These are phyloP conservation scores for Eulacestoma nigropectus DNA, from an alignment of 2,113 vertebrate species.

Conservation along the genomic window DNA sequence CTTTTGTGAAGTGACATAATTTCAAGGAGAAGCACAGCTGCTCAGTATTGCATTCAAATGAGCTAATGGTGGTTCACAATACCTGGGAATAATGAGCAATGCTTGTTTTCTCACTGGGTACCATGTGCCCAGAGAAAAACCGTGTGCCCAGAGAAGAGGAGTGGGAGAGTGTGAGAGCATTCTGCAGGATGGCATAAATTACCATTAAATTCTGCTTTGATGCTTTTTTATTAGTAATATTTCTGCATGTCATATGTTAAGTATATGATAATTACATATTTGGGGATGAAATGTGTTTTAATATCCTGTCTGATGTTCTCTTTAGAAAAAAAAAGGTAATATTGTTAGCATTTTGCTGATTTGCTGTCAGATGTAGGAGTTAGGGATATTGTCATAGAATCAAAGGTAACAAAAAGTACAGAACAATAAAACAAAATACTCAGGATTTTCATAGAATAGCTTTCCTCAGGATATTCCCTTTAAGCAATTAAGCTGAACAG, in stretches of 20 bases:
- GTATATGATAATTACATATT: constrained; percentile 6
- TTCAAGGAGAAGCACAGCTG: neutral
- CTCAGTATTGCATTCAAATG: neutral
- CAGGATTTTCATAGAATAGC: neutral
- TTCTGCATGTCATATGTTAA: neutral
- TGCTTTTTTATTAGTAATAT: neutral
- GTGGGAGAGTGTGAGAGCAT: neutral
- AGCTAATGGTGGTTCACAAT: neutral
- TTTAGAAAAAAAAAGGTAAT: neutral
- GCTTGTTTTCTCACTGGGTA: neutral
- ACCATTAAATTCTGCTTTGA: neutral
- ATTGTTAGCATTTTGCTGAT: neutral
- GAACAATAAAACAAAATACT: neutral
- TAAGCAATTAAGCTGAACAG: neutral
- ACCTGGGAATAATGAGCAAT: neutral
- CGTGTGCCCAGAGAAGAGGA: neutral
- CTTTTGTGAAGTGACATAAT: neutral
- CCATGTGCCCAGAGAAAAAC: neutral
- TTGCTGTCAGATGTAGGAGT: neutral
- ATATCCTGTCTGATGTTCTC: constrained; percentile 38
- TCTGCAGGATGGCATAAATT: neutral
- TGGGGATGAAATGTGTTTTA: constrained; percentile 8
- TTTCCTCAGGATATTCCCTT: neutral
- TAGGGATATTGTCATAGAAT: neutral
- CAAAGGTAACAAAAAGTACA: neutral